phyloP scores from a whole-genome alignment of 2,888 invertebrate species.

The Apodemia mormo region DNA sequence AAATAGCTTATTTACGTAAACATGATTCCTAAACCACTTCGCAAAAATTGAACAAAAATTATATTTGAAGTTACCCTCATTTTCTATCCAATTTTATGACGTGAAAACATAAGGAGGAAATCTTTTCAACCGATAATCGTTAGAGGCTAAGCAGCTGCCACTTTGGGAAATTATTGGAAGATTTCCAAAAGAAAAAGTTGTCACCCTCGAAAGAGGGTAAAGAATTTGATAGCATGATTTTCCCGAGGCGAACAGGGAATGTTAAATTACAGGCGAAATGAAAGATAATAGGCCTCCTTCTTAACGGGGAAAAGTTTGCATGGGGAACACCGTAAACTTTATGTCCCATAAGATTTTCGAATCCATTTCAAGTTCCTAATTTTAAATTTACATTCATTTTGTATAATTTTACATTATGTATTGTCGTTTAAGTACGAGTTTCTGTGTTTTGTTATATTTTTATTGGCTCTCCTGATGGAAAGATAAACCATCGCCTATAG shows the following conservation, averaged over 20 bases:
- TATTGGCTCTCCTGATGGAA: too few species aligned
- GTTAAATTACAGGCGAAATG: slow-evolving; percentile 80
- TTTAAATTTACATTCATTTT: slow-evolving; percentile 49
- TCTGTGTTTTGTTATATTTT: too few species aligned
- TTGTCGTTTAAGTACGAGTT: background rate
- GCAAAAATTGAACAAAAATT: slow-evolving; percentile 3
- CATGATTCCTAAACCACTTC: background rate
- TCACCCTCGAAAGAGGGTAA: slow-evolving; percentile 66
- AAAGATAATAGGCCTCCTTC: slow-evolving; percentile 77
- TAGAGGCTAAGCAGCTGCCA: slow-evolving; percentile 77
- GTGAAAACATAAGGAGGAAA: slow-evolving; percentile 47
- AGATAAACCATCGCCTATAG: too few species aligned
- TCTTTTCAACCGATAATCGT: slow-evolving; percentile 76
- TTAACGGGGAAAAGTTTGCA: slow-evolving; percentile 64
- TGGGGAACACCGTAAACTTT: slow-evolving; percentile 59
- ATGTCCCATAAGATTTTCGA: slow-evolving; percentile 72
- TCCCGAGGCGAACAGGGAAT: slow-evolving; percentile 69
- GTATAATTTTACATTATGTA: background rate
- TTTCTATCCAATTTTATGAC: slow-evolving; percentile 39
- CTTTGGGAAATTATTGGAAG: slow-evolving; percentile 79
- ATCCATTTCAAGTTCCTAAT: slow-evolving; percentile 54
- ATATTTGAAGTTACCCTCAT: slow-evolving; percentile 13
- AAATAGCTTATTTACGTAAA: too few species aligned
- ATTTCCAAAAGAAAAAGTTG: slow-evolving; percentile 73
- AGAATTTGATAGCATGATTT: slow-evolving; percentile 78